Base-by-base conservation (phyloP, 1,140 invertebrate genomes). In the Condylostylus longicornis region DNA sequence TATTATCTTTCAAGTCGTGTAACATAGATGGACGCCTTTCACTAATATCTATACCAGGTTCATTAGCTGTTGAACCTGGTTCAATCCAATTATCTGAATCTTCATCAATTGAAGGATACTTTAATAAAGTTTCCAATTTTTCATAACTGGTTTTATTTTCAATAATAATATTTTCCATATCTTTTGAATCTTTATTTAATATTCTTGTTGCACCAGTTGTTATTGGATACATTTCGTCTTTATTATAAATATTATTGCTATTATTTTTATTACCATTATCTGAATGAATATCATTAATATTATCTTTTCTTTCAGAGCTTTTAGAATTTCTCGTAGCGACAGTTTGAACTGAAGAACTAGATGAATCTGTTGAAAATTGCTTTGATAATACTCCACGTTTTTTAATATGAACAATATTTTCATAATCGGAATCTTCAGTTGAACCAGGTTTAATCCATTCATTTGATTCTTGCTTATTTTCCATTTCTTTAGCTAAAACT, bases 401-500 rank as follows among this genome's bases (percentile, higher is more conserved):
- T n/a, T n/a, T n/a, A n/a, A n/a, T n/a, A n/a, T n/a, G n/a, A n/a
- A n/a, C n/a, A n/a, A n/a, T n/a, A n/a, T n/a, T n/a, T n/a, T n/a
- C n/a, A n/a, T n/a, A n/a, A n/a, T 30, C 29, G 13, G 5, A 6
- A n/a, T 28, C 35, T 4, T 18, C 12, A 12, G 13, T 30, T 18
- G 23, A 7, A 3, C 22, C 18, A 14, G 27, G 25, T 18, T 41
- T n/a, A 25, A 35, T 35, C 27, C 33, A 35, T 13, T 27, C n/a
- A n/a, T n/a, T n/a, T n/a, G n/a, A n/a, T 13, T 35, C 27, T 22
- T 38, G n/a, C 6, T 20, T 19, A 7, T 35, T 19, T 10, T 23
- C 2, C 25, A 38, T 20, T 20, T 23, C 17, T 22, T 64, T 49
- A 33, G 53, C 61, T 23, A 65, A 41, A 18, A 72, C 65, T 15